Conservation (phyloP, 2,888 invertebrate species). For the Eilema caniola region DNA sequence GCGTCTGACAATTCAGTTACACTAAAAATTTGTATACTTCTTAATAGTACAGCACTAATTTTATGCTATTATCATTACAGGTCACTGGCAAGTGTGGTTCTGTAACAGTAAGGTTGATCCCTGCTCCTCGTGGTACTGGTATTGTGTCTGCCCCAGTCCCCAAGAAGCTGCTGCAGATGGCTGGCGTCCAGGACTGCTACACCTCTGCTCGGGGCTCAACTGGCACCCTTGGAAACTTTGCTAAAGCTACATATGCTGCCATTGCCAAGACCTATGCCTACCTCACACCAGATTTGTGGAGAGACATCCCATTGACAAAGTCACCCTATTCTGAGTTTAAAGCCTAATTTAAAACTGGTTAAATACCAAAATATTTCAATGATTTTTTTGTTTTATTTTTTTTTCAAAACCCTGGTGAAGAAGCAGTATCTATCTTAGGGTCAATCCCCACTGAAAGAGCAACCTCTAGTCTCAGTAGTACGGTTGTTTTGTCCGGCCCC, state of each 20-base stretch:
- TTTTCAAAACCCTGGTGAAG: too few species aligned
- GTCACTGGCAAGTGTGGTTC: constrained; percentile 99
- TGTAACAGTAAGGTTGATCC: constrained; percentile 98
- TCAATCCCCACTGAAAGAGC: too few species aligned
- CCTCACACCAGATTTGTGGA: constrained; percentile 99
- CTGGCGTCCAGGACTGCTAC: constrained; percentile 99
- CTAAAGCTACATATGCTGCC: constrained; percentile 99
- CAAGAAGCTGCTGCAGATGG: constrained; percentile 99
- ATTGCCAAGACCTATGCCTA: constrained; percentile 99
- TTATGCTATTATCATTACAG: constrained; percentile 75
- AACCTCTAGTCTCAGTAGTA: too few species aligned
- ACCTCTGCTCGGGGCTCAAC: constrained; percentile 98
- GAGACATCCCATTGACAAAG: constrained; percentile 96
- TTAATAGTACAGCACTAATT: neutral
- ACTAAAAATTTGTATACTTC: neutral
- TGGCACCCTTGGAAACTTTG: too few species aligned
- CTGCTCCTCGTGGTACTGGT: constrained; percentile 99
- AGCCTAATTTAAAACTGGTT: constrained; percentile 69
- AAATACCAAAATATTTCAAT: neutral
- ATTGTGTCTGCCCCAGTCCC: constrained; percentile 99
- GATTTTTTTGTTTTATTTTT: neutral
- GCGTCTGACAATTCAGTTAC: constrained; percentile 75
- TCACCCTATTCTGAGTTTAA: constrained; percentile 98
- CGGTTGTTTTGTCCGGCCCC: too few species aligned
- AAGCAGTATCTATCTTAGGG: too few species aligned